A percentile compares a stretch with the other conserved stretches of the same genome.
Conservation (phyloP, 2,888 invertebrate species). For the Operophtera brumata region DNA sequence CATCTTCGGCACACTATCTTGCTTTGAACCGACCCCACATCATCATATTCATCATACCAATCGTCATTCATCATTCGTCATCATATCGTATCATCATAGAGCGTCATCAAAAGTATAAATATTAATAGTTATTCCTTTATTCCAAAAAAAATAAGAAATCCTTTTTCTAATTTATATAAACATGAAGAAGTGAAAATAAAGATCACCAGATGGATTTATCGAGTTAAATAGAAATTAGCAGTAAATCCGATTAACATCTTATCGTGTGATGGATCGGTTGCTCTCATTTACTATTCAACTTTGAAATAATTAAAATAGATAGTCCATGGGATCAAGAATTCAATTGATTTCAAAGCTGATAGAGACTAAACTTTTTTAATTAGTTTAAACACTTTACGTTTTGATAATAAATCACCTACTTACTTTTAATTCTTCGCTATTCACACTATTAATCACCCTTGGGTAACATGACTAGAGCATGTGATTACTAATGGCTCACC, state of each 20-base stretch:
- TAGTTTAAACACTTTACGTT: background rate
- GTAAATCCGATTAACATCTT: constrained; percentile 15
- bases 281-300: constrained; percentile 10
- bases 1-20: too few species aligned
- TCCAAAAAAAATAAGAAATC: too few species aligned
- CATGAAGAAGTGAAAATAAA: background rate
- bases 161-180: too few species aligned
- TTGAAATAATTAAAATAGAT: constrained; percentile 3
- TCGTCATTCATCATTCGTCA: too few species aligned
- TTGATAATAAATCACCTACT: too few species aligned
- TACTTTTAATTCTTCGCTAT: too few species aligned
- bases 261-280: constrained; percentile 12
- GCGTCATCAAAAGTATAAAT: too few species aligned
- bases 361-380: background rate
- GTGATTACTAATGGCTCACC: constrained; percentile 7
- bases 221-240: constrained; percentile 5
- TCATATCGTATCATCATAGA: too few species aligned
- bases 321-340: background rate
- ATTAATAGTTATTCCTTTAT: too few species aligned
- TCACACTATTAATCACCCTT: background rate
- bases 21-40: too few species aligned
- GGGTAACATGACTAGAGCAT: background rate
- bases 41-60: too few species aligned
- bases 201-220: background rate
- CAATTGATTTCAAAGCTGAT: constrained; percentile 4